Evolutionary conservation across 2,888 invertebrate species (phyloP), one percentile per base, ranked within the genome.

Genomic region (Rhamphomyia laevipes): DNA sequence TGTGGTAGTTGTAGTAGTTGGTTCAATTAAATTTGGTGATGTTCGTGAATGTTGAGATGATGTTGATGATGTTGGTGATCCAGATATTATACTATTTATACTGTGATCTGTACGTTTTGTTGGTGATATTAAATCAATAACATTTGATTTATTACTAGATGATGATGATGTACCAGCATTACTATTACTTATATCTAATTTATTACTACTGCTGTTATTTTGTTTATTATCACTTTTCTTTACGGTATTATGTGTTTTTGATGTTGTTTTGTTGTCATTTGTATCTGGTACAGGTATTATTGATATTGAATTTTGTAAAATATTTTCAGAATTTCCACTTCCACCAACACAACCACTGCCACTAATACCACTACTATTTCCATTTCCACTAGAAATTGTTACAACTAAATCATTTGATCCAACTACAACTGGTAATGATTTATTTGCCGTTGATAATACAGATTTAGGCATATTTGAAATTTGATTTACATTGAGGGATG

Each of bases 91-190:
- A 49, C 57, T 66, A 51, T 61, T 62, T 47, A 67, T 66, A 57
- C 66, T 68, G 50, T 67, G 67, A 58, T 69, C 70, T 46, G 63
- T 58, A 50, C 61, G 59, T 51, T 63, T 64, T 31, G 56, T 56
- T 15, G 65, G 59, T 41, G 67, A 62, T 3, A 59, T 58, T 51
- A 64, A 51, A 46, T 64, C 64, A 33, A 57, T 43, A 35, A 31
- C 51, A 50, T 21, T 57, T 53, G 4, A 21, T 45, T 55, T 55
- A 27, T 51, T 55, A 43, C 35, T 53, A 7, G 53, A 54, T 15
- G 57, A 51, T 47, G 53, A 51, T 6, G 57, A 18, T 7, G 53
- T 56, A 21, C 15, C 37, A 31, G 30, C 41, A 27, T 27, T 46
- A 16, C 18, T 40, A 41, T 46, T 30, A 40, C 43, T 42, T 16